These are phyloP conservation scores for Ciconia stormi DNA, from an alignment of 2,113 vertebrate species.

Conservation along the genomic window DNA sequence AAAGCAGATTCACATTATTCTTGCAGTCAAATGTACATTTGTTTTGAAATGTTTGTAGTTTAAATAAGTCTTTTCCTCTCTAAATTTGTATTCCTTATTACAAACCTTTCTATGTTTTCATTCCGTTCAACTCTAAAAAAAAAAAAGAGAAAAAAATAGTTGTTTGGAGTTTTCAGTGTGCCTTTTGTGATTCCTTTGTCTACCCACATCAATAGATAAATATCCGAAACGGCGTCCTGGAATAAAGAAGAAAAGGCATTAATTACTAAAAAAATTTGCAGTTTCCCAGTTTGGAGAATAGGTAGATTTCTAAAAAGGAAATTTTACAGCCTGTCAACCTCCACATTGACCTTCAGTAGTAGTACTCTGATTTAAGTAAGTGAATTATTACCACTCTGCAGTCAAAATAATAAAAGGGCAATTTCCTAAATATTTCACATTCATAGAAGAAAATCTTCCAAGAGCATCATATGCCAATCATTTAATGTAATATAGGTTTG, in stretches of 20 bases:
- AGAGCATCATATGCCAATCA: not conserved
- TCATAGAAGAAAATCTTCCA: not conserved
- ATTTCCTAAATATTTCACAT: slow-evolving; percentile 35
- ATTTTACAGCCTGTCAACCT: slow-evolving; percentile 40
- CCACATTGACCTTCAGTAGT: not conserved
- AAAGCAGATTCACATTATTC: not conserved
- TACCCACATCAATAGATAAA: not conserved
- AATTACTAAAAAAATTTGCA: not conserved
- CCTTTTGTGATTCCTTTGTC: not conserved
- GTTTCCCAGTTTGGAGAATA: not conserved
- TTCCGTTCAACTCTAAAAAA: not conserved
- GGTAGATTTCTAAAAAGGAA: slow-evolving; percentile 8
- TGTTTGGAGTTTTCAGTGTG: not conserved
- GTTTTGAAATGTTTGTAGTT: not conserved
- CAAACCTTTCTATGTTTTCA: not conserved
- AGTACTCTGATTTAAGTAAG: slow-evolving; percentile 17
- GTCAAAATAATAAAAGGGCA: slow-evolving; percentile 22
- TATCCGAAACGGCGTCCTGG: not conserved
- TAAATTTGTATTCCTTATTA: not conserved
- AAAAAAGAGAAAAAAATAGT: not conserved
- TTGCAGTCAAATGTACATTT: not conserved
- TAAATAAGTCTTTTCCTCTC: not conserved
- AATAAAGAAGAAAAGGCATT: not conserved
- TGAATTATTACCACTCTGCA: not conserved
- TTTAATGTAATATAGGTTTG: not conserved